Conservation (phyloP, 2,797 vertebrate species). For the Pelobates cultripes region DNA sequence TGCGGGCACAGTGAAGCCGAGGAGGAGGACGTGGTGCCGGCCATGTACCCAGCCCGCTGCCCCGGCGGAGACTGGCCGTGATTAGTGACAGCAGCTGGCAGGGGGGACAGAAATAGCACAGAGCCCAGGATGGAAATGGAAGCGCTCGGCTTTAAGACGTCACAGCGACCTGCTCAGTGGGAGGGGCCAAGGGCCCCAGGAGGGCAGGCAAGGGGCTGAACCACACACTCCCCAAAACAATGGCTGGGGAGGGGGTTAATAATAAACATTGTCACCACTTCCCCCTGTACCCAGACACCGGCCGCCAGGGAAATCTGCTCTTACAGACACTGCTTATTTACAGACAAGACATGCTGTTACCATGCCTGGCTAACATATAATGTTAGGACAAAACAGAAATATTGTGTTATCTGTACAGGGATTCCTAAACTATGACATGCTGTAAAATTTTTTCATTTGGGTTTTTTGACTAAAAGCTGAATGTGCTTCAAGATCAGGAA, state of each 20-base stretch:
- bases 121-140: conserved; percentile 49
- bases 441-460: too few species aligned
- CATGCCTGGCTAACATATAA: too few species aligned
- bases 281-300: too few species aligned
- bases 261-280: neutral
- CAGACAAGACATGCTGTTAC: too few species aligned
- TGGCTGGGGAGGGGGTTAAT: neutral
- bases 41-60: neutral
- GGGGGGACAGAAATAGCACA: conserved; percentile 42
- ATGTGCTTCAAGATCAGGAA: too few species aligned
- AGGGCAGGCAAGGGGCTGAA: too few species aligned
- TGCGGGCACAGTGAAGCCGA: neutral
- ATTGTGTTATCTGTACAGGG: too few species aligned
- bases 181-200: conserved; percentile 2
- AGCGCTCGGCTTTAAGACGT: conserved; percentile 28
- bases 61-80: neutral
- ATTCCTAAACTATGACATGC: too few species aligned
- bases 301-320: too few species aligned
- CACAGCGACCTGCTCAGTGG: conserved; percentile 19
- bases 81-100: conserved; percentile 21
- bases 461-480: too few species aligned
- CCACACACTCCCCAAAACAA: neutral
- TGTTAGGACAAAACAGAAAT: too few species aligned
- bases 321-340: too few species aligned
- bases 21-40: neutral